Evolutionary conservation across 1,140 invertebrate genomes (phyloP).

Genomic region (Heliconius melpomene): DNA sequence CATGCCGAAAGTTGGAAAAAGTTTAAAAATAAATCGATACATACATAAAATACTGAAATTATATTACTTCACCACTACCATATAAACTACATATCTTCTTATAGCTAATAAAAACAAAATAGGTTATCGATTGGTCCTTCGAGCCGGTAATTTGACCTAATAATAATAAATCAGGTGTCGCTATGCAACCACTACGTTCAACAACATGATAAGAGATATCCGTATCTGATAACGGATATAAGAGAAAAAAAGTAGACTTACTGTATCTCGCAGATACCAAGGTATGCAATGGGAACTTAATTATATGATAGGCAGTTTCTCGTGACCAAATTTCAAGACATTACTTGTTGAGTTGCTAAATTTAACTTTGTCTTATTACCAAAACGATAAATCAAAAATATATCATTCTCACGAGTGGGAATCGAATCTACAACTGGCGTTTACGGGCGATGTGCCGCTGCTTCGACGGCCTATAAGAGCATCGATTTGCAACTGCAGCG

Average conservation of each 20-base stretch:
- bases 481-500: constrained; percentile 47
- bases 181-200: constrained; percentile 22
- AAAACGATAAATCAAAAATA: too few relatives aligned
- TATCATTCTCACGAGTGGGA: too few relatives aligned
- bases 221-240: not conserved
- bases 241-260: too few relatives aligned
- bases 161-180: constrained; percentile 33
- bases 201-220: constrained; percentile 29
- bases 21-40: not conserved
- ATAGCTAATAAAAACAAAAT: constrained; percentile 14
- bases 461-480: not conserved
- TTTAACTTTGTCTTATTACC: too few relatives aligned
- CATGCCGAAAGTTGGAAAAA: too few relatives aligned
- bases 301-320: too few relatives aligned
- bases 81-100: not conserved
- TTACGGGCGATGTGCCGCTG: too few relatives aligned
- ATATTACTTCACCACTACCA: not conserved
- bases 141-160: constrained; percentile 22
- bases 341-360: too few relatives aligned
- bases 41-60: not conserved
- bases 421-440: too few relatives aligned
- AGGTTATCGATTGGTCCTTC: constrained; percentile 24
- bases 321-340: too few relatives aligned
- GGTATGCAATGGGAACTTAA: too few relatives aligned
- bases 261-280: too few relatives aligned